These are phyloP conservation scores for Balaeniceps rex DNA, from an alignment of 2,113 vertebrate genomes.

Conservation along the genomic window DNA sequence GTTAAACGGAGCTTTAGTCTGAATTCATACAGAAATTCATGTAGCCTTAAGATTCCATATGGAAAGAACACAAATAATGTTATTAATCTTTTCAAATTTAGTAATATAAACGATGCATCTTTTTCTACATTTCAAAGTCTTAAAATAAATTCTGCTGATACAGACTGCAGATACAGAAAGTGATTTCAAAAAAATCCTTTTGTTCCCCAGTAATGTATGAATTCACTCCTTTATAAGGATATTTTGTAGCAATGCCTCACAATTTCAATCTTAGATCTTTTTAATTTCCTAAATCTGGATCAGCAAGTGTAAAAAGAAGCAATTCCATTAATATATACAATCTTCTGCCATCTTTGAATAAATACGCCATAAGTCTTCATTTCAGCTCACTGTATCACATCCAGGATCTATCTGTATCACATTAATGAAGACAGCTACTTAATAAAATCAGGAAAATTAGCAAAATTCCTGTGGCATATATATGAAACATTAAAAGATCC, in stretches of 20 bases:
- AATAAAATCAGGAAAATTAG: neutral
- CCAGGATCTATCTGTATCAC: neutral
- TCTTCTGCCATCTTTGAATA: neutral
- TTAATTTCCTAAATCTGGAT: neutral
- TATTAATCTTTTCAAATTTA: neutral
- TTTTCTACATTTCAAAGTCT: neutral
- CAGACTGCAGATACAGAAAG: neutral
- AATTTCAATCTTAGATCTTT: neutral
- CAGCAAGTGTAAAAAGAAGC: neutral
- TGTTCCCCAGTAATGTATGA: neutral
- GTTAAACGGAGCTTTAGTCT: neutral
- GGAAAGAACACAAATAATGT: neutral
- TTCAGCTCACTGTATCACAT: neutral
- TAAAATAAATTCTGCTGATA: neutral
- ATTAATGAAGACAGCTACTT: neutral
- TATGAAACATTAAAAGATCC: neutral
- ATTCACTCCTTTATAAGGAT: neutral
- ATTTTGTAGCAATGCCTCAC: neutral
- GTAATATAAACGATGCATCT: neutral
- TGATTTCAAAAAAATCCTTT: neutral
- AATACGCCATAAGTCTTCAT: neutral
- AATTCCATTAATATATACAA: neutral
- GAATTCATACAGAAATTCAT: neutral
- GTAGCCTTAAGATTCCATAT: neutral
- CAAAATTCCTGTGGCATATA: neutral